phyloP scores from a whole-genome alignment of 2,113 vertebrate genomes.

The Chrysemys picta region DNA sequence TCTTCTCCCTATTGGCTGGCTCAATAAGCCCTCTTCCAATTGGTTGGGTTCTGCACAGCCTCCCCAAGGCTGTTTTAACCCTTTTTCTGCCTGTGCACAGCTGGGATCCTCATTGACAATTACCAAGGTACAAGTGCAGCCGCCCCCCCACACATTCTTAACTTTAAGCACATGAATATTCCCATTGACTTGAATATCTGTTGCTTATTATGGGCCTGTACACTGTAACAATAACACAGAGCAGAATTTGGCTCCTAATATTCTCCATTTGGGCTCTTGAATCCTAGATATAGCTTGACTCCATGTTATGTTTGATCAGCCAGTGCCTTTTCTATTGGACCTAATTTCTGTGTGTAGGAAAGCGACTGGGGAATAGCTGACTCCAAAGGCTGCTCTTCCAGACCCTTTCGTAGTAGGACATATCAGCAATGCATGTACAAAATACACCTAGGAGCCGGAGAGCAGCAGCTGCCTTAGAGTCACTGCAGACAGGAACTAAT shows the following conservation, averaged over 20 bases:
- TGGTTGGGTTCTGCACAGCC: too few relatives aligned
- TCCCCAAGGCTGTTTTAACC: too few relatives aligned
- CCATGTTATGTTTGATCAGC: neutral
- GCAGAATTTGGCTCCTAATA: neutral
- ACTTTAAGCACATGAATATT: neutral
- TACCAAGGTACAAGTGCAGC: too few relatives aligned
- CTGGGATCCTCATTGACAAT: too few relatives aligned
- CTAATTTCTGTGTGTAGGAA: neutral
- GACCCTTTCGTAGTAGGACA: neutral
- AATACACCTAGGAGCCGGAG: fast-evolving
- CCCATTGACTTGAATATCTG: neutral
- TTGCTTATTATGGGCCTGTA: neutral
- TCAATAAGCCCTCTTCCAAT: too few relatives aligned
- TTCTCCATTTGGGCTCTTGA: neutral
- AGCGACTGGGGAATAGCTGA: neutral
- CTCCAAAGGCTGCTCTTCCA: fast-evolving
- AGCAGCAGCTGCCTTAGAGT: neutral
- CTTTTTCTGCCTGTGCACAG: too few relatives aligned
- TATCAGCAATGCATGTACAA: fast-evolving
- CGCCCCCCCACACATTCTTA: neutral
- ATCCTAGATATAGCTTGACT: neutral
- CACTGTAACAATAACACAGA: fast-evolving
- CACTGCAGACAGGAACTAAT: neutral
- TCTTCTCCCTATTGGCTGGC: too few relatives aligned
- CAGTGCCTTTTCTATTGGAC: neutral